phyloP scores from a whole-genome alignment of 2,113 vertebrate species.

The Atlantisia rogersi region DNA sequence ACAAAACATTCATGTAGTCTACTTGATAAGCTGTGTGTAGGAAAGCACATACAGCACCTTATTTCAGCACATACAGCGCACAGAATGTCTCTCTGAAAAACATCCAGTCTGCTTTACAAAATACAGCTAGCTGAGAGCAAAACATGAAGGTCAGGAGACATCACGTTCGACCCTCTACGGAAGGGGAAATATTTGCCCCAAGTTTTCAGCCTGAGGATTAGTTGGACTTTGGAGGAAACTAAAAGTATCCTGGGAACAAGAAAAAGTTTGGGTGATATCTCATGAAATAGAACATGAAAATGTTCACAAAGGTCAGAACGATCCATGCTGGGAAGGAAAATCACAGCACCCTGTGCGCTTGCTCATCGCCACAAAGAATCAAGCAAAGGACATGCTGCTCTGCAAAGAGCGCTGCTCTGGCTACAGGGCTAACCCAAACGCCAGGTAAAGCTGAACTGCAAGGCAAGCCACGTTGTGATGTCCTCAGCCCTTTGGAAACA shows the following conservation, averaged over 20 bases:
- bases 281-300: neutral
- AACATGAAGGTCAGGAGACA: neutral
- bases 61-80: neutral
- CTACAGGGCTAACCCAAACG: neutral
- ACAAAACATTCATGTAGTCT: neutral
- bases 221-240: fast-evolving
- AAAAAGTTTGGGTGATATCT: neutral
- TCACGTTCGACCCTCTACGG: neutral
- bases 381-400: neutral
- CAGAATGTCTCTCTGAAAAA: neutral
- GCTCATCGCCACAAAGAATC: neutral
- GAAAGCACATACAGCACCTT: neutral
- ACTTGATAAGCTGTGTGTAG: neutral
- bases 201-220: neutral
- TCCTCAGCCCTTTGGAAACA: neutral
- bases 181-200: neutral
- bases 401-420: fast-evolving
- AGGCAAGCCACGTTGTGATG: neutral
- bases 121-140: neutral
- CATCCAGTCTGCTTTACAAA: neutral
- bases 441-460: neutral
- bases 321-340: neutral
- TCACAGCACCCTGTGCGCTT: neutral
- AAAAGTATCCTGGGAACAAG: neutral
- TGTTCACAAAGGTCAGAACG: neutral